Evolutionary conservation across 2,113 vertebrate species (phyloP).

Genomic region (Carettochelys insculpta): DNA sequence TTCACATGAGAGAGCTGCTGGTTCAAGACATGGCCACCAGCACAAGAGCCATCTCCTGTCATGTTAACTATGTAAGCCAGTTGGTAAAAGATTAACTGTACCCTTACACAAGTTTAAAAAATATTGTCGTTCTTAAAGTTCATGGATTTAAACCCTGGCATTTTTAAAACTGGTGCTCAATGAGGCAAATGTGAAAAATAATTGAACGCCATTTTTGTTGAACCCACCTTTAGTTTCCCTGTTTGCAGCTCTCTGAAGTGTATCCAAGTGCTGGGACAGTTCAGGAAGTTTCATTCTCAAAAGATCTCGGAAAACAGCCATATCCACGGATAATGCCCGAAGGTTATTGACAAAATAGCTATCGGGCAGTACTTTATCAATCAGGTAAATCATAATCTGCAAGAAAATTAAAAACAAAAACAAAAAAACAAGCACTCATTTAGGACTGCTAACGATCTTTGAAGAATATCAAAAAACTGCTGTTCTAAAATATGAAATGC

Average conservation of each 20-base stretch:
- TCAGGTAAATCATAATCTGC: slow-evolving; percentile 98
- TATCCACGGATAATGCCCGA: slow-evolving; percentile 92
- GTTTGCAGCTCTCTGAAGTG: slow-evolving; percentile 86
- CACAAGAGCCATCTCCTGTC: background rate
- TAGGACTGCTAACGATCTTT: background rate
- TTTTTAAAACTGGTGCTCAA: background rate
- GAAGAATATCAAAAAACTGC: background rate
- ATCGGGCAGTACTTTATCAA: slow-evolving; percentile 97
- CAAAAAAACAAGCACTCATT: background rate
- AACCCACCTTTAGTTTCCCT: slow-evolving; percentile 84
- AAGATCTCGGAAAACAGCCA: slow-evolving; percentile 92
- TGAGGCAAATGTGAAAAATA: background rate
- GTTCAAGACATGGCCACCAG: background rate
- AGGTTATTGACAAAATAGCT: slow-evolving; percentile 99
- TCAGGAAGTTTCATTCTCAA: slow-evolving; percentile 87
- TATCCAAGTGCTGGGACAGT: slow-evolving; percentile 87
- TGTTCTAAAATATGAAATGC: background rate
- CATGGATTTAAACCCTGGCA: background rate
- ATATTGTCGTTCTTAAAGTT: background rate
- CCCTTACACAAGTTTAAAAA: background rate
- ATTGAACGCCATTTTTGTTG: background rate
- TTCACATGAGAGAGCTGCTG: background rate
- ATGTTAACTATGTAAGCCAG: background rate
- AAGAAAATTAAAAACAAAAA: slow-evolving; percentile 30
- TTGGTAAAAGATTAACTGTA: background rate